Evolutionary conservation across 2,113 vertebrate genomes (phyloP), one percentile per base, ranked within the genome.

Genomic region (Saimiri boliviensis): DNA sequence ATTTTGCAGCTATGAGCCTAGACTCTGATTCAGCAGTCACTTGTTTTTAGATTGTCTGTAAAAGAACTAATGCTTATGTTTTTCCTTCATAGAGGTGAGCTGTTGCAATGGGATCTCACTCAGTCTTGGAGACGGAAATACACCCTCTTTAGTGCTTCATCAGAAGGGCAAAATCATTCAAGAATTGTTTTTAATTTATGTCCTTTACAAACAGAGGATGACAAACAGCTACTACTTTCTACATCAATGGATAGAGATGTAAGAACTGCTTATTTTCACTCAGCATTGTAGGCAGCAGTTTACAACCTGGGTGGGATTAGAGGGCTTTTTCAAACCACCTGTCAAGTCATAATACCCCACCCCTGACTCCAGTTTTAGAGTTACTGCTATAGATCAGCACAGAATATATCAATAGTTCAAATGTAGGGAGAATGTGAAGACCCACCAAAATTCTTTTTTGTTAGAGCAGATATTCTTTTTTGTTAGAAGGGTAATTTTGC

Each of bases 221-320:
- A 98, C 95, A 98, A 86, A 40, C 98, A 99, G 90, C 98, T 99
- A 49, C 99, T 99, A 56, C 94, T 99, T 97, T 99, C 99, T 98
- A 99, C 99, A 21, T 99, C 99, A 80, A 99, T 99, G 99, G 99
- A 99, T 98, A 98, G 99, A 98, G 99, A 99, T 96, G 99, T 99
- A 98, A 98, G 99, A 60, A 54, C 94, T 37, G 79, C 37, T 92
- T 47, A 8, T 87, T 74, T 30, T 27, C 8, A 5, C 17, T 81
- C 68, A 83, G 40, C 52, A 45, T 47, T 27, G 14, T 54, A 42
- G 11, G 5, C 30, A 30, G 35, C 52, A 68, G 32, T 42, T 70
- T 74, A 37, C 54, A 86, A 54, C 35, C 30, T 60, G 40, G 12
- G 11, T 54, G 21, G 42, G 19, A 56, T 25, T 30, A 80, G 76